Base-by-base conservation (phyloP, 2,888 invertebrate species). In the Trissoscelio sp. region DNA sequence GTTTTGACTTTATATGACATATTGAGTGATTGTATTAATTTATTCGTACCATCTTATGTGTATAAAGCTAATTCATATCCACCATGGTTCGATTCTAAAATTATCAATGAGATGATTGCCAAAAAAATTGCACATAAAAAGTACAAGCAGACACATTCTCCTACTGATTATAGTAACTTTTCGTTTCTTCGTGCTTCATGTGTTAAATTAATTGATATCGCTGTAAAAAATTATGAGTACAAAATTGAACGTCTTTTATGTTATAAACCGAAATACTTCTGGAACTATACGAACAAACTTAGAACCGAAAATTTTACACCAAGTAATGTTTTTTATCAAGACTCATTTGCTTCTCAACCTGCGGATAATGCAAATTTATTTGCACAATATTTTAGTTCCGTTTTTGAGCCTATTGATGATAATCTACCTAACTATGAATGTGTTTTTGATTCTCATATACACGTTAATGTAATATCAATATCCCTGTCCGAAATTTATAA, bases 81-180 rank as follows among this genome's bases (percentile, higher is more conserved):
- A 5, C 28, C 28, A 6, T 28, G 28, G 28, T 42, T 42, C 12
- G 14, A 42, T n/a, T 42, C 12, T 3, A 42, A 42, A 12, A 42
- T 42, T 42, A 42, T 42, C 3, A 5, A 14, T 3, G 14, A 42
- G n/a, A 14, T 42, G 3, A 42, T 14, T 11, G 42, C 42, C n/a
- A 42, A 42, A 42, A 42, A 42, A 42, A 42, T 42, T 42, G 42
- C 42, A 3, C 42, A n/a, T n/a, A n/a, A n/a, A n/a, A n/a, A n/a
- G n/a, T n/a, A n/a, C n/a, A n/a, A n/a, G n/a, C n/a, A n/a, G 14
- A 42, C 42, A 4, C 5, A 42, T 11, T 42, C 4, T 11, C n/a
- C 5, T 14, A 42, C 3, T 12, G 14, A 42, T 14, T 42, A 42
- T 42, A 42, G 5, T 14, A 11, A 3, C 14, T 14, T 42, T n/a